These are phyloP conservation scores for Drosophila helvetica DNA, from an alignment of 2,888 invertebrate species.

Conservation along the genomic window DNA sequence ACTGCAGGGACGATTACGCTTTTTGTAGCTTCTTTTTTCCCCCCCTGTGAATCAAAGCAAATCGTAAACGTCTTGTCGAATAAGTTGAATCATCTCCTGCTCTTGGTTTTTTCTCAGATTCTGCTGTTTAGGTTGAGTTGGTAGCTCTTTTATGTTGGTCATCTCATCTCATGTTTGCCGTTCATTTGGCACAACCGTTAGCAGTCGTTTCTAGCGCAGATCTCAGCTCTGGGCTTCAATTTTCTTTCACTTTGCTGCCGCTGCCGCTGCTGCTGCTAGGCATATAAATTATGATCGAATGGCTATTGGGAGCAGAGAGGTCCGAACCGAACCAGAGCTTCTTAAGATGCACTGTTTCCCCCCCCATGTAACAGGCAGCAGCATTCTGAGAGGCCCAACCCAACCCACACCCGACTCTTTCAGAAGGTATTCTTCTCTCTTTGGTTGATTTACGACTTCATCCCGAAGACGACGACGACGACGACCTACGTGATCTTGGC, in stretches of 20 bases:
- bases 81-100: slow-evolving; percentile 33
- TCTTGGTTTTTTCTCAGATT: slow-evolving; percentile 21
- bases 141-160: slow-evolving; percentile 56
- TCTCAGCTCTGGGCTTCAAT: slow-evolving; percentile 59
- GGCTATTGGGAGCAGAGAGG: slow-evolving; percentile 56
- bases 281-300: slow-evolving; percentile 68
- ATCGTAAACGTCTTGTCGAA: slow-evolving; percentile 7
- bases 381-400: slow-evolving; percentile 29
- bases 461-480: slow-evolving; percentile 16
- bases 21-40: not conserved
- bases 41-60: not conserved
- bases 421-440: not conserved
- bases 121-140: slow-evolving; percentile 9
- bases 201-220: slow-evolving; percentile 39
- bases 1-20: slow-evolving; percentile 7
- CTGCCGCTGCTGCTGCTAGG: slow-evolving; percentile 13
- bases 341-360: slow-evolving; percentile 34
- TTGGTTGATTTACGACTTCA: slow-evolving; percentile 11
- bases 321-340: not conserved
- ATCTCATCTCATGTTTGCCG: slow-evolving; percentile 52
- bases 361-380: slow-evolving; percentile 13
- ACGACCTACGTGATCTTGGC: slow-evolving; percentile 55
- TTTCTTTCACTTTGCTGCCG: slow-evolving; percentile 61
- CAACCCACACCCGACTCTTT: slow-evolving; percentile 10
- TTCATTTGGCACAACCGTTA: slow-evolving; percentile 67